Conservation (phyloP, 2,797 vertebrate genomes). For the Dendrocincla fuliginosa region DNA sequence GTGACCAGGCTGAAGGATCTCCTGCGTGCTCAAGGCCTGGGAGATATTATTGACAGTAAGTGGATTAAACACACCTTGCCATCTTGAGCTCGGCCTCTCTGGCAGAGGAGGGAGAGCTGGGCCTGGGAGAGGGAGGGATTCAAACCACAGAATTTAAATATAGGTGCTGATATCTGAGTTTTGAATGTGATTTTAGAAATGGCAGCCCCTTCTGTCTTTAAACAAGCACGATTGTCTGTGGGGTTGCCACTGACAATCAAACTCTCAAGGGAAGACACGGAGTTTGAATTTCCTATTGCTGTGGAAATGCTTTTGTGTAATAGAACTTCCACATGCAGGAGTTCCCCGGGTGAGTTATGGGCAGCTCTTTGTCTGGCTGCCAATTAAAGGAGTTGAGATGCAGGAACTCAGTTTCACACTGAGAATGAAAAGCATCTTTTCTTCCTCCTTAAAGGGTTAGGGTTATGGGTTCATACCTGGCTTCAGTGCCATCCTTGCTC, state of each 20-base stretch:
- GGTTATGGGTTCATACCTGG: background rate
- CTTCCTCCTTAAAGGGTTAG: background rate
- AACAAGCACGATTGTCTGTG: background rate
- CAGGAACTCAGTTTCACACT: background rate
- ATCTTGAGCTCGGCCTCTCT: background rate
- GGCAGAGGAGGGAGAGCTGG: background rate
- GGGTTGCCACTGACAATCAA: background rate
- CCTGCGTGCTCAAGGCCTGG: slow-evolving; percentile 93
- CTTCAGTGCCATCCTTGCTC: background rate
- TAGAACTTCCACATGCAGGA: background rate
- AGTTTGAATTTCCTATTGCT: background rate
- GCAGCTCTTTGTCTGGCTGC: background rate
- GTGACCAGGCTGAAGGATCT: slow-evolving; percentile 94
- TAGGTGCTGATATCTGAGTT: background rate
- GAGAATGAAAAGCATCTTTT: background rate
- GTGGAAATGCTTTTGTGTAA: background rate
- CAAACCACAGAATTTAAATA: background rate
- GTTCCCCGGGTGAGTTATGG: background rate
- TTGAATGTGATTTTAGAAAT: background rate
- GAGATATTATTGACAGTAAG: slow-evolving; percentile 99
- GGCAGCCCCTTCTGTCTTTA: background rate
- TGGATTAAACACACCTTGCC: slow-evolving; percentile 57
- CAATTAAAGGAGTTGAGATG: background rate
- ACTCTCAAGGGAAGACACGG: background rate
- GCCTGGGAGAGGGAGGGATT: background rate